A percentile compares a stretch with the other conserved stretches of the same genome.
Evolutionary conservation across 2,888 invertebrate genomes (phyloP).

Genomic region (Latrodectus elegans): DNA sequence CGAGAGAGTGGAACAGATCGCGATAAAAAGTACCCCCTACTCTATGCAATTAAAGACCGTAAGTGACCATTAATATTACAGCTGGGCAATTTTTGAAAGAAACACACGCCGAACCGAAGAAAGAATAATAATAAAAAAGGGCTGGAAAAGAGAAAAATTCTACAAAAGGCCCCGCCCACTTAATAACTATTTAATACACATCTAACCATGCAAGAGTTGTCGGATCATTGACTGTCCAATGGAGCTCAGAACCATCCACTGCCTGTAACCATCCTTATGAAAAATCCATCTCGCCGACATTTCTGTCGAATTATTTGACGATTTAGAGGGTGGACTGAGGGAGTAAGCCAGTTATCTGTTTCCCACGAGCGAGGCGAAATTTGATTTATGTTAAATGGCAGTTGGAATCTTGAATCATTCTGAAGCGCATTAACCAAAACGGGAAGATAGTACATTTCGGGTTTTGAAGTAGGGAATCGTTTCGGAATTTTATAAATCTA

Average conservation of each 20-base stretch:
- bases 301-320: slow-evolving; percentile 43
- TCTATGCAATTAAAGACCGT: slow-evolving; percentile 45
- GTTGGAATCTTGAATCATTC: slow-evolving; percentile 59
- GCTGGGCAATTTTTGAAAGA: slow-evolving; percentile 15
- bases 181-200: slow-evolving; percentile 67
- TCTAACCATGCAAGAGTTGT: slow-evolving; percentile 46
- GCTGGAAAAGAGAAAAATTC: not conserved
- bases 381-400: slow-evolving; percentile 66
- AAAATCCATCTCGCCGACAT: slow-evolving; percentile 59
- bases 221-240: slow-evolving; percentile 61
- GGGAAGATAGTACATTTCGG: slow-evolving; percentile 1
- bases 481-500: not conserved
- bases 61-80: slow-evolving; percentile 60
- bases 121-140: not conserved
- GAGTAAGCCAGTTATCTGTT: slow-evolving; percentile 42
- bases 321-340: slow-evolving; percentile 25
- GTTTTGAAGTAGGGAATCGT: not conserved
- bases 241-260: slow-evolving; percentile 15
- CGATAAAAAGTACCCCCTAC: slow-evolving; percentile 36
- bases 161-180: slow-evolving; percentile 21
- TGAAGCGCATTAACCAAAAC: slow-evolving; percentile 54
- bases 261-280: slow-evolving; percentile 9
- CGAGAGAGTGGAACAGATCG: slow-evolving; percentile 38
- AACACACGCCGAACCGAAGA: slow-evolving; percentile 11
- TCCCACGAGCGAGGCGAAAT: slow-evolving; percentile 42